Percentiles rank a stretch among this genome's conserved stretches.
These are phyloP conservation scores for Myanophis thanlyinensis DNA, from an alignment of 2,113 vertebrate genomes.

Conservation along the genomic window DNA sequence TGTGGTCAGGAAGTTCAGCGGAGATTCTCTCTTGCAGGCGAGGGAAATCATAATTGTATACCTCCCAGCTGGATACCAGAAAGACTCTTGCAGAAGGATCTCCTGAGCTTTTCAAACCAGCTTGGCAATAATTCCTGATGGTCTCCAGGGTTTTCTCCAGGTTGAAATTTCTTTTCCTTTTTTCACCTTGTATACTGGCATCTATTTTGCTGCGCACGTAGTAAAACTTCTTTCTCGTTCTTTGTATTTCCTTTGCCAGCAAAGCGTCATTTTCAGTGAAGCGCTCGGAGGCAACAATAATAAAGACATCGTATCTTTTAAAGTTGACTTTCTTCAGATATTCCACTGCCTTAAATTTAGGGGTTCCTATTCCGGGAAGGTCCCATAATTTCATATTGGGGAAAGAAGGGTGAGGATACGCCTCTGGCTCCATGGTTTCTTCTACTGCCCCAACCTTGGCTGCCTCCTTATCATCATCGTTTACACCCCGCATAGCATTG, in stretches of 20 bases:
- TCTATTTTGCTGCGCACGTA: slow-evolving; percentile 58
- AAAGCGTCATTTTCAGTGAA: neutral
- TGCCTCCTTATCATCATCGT: neutral
- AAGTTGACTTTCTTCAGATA: too few relatives aligned
- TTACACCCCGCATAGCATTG: slow-evolving; percentile 54
- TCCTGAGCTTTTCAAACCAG: slow-evolving; percentile 10
- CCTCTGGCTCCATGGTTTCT: neutral
- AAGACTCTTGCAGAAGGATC: slow-evolving; percentile 39
- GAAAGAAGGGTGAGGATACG: slow-evolving; percentile 1
- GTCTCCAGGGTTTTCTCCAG: neutral
- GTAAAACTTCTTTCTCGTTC: slow-evolving; percentile 48
- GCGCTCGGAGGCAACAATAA: neutral
- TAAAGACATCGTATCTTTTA: neutral
- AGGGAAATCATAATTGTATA: slow-evolving; percentile 43
- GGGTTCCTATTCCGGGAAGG: too few relatives aligned
- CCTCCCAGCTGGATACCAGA: slow-evolving; percentile 43
- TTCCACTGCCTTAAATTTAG: accelerated
- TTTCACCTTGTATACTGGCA: neutral
- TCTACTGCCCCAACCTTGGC: neutral
- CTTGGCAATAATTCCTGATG: slow-evolving; percentile 32
- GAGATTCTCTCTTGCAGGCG: slow-evolving; percentile 22
- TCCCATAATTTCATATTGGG: too few relatives aligned
- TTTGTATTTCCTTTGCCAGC: neutral
- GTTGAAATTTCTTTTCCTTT: neutral
- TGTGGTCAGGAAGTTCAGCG: slow-evolving; percentile 32